phyloP scores from a whole-genome alignment of 2,797 vertebrate species.

The Crocodylus rhombifer region DNA sequence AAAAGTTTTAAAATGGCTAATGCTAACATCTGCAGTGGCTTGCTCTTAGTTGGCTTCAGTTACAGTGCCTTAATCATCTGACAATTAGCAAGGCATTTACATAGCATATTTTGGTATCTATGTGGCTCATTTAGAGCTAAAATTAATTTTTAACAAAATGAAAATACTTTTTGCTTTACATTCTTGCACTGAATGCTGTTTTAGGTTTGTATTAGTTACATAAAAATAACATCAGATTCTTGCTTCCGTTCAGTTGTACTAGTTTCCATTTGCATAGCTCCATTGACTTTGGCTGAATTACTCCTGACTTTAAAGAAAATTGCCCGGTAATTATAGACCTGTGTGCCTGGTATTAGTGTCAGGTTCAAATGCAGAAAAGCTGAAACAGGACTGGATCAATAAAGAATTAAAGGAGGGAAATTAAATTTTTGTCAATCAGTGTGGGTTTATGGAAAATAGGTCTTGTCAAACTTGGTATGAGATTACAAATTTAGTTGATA shows the following conservation, averaged over 20 bases:
- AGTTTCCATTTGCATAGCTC: fast-evolving
- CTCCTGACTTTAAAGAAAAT: neutral
- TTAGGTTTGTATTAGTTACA: neutral
- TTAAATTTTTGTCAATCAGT: no score
- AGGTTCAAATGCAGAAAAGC: no score
- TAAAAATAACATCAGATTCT: neutral
- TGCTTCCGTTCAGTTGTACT: neutral
- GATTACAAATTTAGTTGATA: no score
- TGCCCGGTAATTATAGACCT: no score
- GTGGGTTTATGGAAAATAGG: no score
- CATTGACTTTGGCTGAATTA: neutral
- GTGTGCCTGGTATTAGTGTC: no score
- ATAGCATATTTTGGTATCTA: constrained; percentile 2
- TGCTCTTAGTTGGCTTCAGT: neutral
- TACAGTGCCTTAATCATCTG: neutral
- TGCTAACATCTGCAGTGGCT: neutral
- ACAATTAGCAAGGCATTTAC: neutral
- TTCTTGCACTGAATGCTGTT: neutral
- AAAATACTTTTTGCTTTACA: neutral
- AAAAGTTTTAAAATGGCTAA: neutral
- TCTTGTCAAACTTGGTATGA: no score
- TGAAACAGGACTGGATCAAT: no score
- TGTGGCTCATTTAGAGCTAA: neutral
- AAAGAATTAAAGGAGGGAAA: no score
- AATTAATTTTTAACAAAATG: neutral